phyloP scores from a whole-genome alignment of 2,113 vertebrate genomes.

The Bothrops jararaca region DNA sequence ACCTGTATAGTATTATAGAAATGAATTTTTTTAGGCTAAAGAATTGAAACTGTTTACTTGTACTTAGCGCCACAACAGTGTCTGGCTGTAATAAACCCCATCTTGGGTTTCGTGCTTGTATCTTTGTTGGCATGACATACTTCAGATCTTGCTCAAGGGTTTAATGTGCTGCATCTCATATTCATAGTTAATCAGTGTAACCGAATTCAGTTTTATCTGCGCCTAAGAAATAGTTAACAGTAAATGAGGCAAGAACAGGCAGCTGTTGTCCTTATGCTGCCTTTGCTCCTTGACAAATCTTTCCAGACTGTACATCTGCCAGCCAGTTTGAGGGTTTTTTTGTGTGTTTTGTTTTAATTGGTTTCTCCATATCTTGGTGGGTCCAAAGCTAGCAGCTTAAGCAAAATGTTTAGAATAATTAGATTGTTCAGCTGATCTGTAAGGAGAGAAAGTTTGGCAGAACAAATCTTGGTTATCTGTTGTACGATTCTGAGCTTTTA shows the following conservation, averaged over 20 bases:
- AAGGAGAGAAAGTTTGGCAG: not conserved
- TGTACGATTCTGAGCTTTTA: not conserved
- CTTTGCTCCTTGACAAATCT: slow-evolving; percentile 16
- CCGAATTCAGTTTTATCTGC: not conserved
- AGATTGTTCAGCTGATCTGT: not conserved
- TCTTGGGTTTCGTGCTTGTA: too few species aligned
- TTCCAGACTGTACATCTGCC: slow-evolving; percentile 21
- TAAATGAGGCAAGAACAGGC: slow-evolving; percentile 29
- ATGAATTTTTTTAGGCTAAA: not conserved
- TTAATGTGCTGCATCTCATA: not conserved
- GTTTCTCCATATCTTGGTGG: not conserved
- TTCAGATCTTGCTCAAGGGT: not conserved
- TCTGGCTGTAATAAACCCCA: not conserved
- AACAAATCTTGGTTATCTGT: not conserved
- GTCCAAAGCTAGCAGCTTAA: slow-evolving; percentile 19
- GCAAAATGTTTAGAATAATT: not conserved
- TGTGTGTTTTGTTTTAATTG: not conserved
- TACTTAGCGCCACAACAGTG: not conserved
- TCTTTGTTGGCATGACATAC: too few species aligned
- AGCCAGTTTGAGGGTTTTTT: not conserved
- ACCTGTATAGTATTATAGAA: not conserved
- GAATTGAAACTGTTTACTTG: not conserved
- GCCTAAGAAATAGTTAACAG: not conserved
- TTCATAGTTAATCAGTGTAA: not conserved
- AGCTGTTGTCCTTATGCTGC: slow-evolving; percentile 2